A percentile compares a stretch with the other conserved stretches of the same genome.
These are phyloP conservation scores for Abramis brama DNA, from an alignment of 2,113 vertebrate species.

Conservation along the genomic window DNA sequence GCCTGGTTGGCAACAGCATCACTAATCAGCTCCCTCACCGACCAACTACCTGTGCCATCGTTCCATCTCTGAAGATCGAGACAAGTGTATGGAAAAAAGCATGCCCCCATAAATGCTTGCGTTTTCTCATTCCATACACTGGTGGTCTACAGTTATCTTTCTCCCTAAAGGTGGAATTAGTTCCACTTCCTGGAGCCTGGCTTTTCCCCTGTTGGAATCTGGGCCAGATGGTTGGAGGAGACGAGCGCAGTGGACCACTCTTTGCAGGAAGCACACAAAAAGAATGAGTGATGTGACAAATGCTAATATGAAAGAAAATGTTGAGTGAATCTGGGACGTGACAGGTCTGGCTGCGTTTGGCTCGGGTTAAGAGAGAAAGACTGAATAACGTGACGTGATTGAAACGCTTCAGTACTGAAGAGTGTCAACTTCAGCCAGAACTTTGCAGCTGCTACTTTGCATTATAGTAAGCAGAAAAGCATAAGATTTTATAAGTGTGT, in stretches of 20 bases:
- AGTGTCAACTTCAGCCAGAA: neutral
- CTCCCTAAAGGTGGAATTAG: slow-evolving; percentile 74
- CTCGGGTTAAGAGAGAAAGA: neutral
- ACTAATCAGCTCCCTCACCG: slow-evolving; percentile 31
- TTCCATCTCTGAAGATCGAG: slow-evolving; percentile 20
- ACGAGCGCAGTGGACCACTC: slow-evolving; percentile 64
- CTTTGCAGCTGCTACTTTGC: slow-evolving; percentile 21
- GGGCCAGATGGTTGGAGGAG: slow-evolving; percentile 70
- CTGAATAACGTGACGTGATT: neutral
- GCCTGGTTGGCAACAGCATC: slow-evolving; percentile 13
- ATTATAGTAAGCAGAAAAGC: slow-evolving; percentile 8
- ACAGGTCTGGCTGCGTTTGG: slow-evolving; percentile 6
- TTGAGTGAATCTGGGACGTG: neutral
- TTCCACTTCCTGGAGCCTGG: slow-evolving; percentile 69
- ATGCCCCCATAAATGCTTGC: neutral
- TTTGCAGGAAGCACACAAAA: slow-evolving; percentile 39
- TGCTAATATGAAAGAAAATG: slow-evolving; percentile 31
- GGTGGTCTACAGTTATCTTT: slow-evolving; percentile 49
- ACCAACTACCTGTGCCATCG: slow-evolving; percentile 40
- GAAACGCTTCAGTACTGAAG: slow-evolving; percentile 11
- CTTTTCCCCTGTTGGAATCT: slow-evolving; percentile 72
- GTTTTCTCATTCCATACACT: slow-evolving; percentile 31
- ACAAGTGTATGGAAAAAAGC: neutral
- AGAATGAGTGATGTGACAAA: slow-evolving; percentile 22
- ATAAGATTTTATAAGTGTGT: neutral